Evolutionary conservation across 2,888 invertebrate species (phyloP), one percentile per base, ranked within the genome.

Genomic region (Drosophila kuntzei): DNA sequence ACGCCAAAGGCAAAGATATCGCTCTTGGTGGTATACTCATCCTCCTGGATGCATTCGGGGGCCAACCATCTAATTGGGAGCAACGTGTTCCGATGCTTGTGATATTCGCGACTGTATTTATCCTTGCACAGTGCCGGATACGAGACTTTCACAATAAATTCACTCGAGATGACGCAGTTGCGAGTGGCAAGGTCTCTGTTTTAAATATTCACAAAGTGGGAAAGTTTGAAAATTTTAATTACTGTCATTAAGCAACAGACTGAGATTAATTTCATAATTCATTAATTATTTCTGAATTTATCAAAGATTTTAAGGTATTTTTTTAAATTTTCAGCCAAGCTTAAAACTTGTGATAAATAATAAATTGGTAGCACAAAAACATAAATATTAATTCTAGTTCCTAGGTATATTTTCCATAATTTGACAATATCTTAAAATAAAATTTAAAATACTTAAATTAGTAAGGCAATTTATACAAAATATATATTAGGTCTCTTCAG

Each of bases 1-100:
- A 96, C 97, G 0, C 96, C 98, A 90, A 96, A 98, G 79, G 98
- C 96, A 93, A 97, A 98, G 0, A 98, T 96, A 92, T 98, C 98
- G 87, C 97, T 97, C 91, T 98, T 98, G 43, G 96, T 96, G 12
- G 98, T 97, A 91, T 95, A 98, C 71, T 98, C 98, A 63, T 97
- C 97, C 85, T 98, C 98, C 76, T 96, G 93, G 1, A 97, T 96
- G 1, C 97, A 97, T 91, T 99, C 98, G 16, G 95, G 94, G 0
- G 98, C 96, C 91, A 98, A 91, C 98, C 98, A 98, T 79, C 98
- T 95, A 11, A 98, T 93, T 0, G 98, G 98, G 47, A 98, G 94
- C 80, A 96, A 94, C 94, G 95, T 95, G 89, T 97, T 97, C 66
- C 96, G 95, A 87, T 96, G 94, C 81, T 96, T 96, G 91, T 95